Percentiles rank a stretch among this genome's conserved stretches.
phyloP scores from a whole-genome alignment of 2,113 vertebrate species.

The Lethenteron reissneri region DNA sequence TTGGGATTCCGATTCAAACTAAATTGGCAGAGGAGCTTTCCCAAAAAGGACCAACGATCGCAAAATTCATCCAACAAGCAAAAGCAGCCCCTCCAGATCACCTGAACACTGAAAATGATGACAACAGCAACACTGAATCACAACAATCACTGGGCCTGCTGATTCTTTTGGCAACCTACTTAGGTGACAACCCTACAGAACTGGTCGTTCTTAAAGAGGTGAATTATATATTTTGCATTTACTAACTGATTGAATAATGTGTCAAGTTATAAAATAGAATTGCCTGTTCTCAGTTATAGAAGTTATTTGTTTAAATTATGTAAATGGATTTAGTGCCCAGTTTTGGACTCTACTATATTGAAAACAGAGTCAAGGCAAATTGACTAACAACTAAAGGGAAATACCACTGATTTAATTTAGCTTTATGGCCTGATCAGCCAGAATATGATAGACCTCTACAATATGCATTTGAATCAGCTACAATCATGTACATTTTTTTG shows the following conservation, averaged over 20 bases:
- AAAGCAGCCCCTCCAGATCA: not conserved
- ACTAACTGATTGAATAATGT: constrained; percentile 6
- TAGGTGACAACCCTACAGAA: constrained; percentile 1
- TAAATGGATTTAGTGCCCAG: not conserved
- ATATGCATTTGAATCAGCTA: constrained; percentile 7
- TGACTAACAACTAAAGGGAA: too few species aligned
- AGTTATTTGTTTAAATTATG: too few species aligned
- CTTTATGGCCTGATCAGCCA: too few species aligned
- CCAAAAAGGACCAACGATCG: constrained; percentile 10
- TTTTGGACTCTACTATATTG: constrained; percentile 4
- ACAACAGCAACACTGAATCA: constrained; percentile 7
- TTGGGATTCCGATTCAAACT: not conserved
- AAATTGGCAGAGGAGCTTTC: constrained; percentile 11
- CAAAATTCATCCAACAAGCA: constrained; percentile 6
- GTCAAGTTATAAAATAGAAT: not conserved
- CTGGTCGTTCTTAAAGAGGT: constrained; percentile 6
- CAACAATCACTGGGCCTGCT: not conserved
- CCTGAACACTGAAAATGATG: constrained; percentile 5
- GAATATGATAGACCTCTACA: not conserved
- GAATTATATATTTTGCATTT: not conserved
- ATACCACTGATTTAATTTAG: too few species aligned
- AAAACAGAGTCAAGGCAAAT: not conserved
- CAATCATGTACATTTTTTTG: not conserved
- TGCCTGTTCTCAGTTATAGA: not conserved
- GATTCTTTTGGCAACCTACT: constrained; percentile 4